Base-by-base conservation (phyloP, 2,888 invertebrate genomes). In the Spilarctia lutea region DNA sequence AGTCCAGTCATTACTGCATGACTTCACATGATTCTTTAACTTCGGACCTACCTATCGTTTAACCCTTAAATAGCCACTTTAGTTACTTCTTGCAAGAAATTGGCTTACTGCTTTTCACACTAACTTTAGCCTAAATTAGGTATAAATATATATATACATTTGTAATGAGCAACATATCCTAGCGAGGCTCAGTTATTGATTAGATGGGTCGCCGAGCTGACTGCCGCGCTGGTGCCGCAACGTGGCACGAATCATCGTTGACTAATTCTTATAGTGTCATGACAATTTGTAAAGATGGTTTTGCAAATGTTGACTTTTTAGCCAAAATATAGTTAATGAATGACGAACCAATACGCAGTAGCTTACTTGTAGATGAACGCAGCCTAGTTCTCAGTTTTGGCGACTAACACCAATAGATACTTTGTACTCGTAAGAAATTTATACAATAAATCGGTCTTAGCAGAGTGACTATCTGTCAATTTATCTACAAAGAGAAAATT, bases 251-350 rank as follows among this genome's bases (percentile, higher is more conserved):
- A 89, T 90, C 91, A 93, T 94, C 94, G 94, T 95, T 95, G 92
- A 94, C 92, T 95, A 92, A 94, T 94, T 94, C 94, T 94, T 94
- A 94, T 93, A 94, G 93, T 93, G 92, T 94, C 95, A 93, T 94
- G 93, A 95, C 94, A 94, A 94, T 94, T 95, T 95, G 94, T 94
- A 91, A 95, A 93, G 92, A 90, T 86, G 91, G 93, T 94, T 95
- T 95, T 95, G 95, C 94, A 94, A 95, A 93, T 94, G 94, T 96
- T 96, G 93, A 95, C 94, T 94, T 95, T 94, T 94, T 95, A 95
- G 95, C 95, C 94, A 95, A 95, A 95, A 94, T 94, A 94, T 95
- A 94, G 94, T 83, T 94, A 94, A 93, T 94, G 91, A 94, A 95
- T 90, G 94, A 96, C 93, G 95, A 96, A 95, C 96, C 95, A 95